Evolutionary conservation across 1,140 invertebrate genomes (phyloP).

Genomic region (Papilio polytes): DNA sequence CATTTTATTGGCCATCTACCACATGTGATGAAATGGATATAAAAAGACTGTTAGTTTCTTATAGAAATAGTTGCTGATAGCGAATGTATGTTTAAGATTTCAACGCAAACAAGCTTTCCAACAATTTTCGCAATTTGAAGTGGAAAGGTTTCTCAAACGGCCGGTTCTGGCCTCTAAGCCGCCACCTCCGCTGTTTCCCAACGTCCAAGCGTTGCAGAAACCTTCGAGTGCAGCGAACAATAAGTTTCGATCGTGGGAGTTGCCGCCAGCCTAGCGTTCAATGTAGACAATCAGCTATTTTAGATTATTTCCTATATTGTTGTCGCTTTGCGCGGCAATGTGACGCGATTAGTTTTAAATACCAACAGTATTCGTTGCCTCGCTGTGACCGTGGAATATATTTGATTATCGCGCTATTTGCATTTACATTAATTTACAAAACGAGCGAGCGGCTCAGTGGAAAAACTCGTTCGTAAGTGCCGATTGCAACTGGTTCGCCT

Average conservation of each 20-base stretch:
- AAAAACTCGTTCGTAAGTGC: slow-evolving; percentile 52
- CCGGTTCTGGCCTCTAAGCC: slow-evolving; percentile 69
- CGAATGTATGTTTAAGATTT: slow-evolving; percentile 42
- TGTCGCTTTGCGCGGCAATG: slow-evolving; percentile 2
- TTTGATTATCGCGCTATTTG: slow-evolving; percentile 49
- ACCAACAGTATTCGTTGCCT: slow-evolving; percentile 51
- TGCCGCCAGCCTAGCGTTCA: slow-evolving; percentile 57
- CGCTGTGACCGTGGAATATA: slow-evolving; percentile 49
- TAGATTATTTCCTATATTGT: slow-evolving; percentile 70
- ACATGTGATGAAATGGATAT: background rate
- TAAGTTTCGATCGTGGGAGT: slow-evolving; percentile 73
- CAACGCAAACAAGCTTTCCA: slow-evolving; percentile 69
- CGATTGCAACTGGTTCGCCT: slow-evolving; percentile 53
- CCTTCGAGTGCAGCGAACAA: slow-evolving; percentile 78
- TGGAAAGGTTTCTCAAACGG: slow-evolving; percentile 76
- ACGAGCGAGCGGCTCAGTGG: slow-evolving; percentile 52
- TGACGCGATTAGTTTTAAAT: slow-evolving; percentile 7
- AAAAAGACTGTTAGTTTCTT: background rate
- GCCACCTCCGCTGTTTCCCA: slow-evolving; percentile 69
- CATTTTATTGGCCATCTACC: background rate
- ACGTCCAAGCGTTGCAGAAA: slow-evolving; percentile 76
- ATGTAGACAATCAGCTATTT: slow-evolving; percentile 67
- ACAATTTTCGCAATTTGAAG: slow-evolving; percentile 77
- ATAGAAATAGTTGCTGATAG: background rate
- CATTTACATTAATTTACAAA: slow-evolving; percentile 57